Percentiles rank a stretch among this genome's conserved stretches.
phyloP scores from a whole-genome alignment of 1,140 invertebrate species.

The Pteromalus puparum region DNA sequence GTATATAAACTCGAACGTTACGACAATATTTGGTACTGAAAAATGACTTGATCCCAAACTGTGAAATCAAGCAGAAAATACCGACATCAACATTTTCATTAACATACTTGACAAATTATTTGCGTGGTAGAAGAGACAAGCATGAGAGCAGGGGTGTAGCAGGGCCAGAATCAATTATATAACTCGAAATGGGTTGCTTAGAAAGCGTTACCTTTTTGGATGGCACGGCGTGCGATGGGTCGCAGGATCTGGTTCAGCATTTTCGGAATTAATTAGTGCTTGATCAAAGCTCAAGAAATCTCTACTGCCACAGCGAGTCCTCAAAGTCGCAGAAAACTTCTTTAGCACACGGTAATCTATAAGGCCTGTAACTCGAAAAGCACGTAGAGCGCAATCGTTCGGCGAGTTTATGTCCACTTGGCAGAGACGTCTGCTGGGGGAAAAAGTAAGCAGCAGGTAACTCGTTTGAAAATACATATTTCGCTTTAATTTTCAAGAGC shows the following conservation, averaged over 20 bases:
- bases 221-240: constrained; percentile 49
- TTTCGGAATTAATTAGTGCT: constrained; percentile 35
- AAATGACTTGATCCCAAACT: not conserved
- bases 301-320: not conserved
- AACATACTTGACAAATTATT: constrained; percentile 10
- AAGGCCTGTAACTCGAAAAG: not conserved
- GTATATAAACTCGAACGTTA: not conserved
- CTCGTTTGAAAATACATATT: not conserved
- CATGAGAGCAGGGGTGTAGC: not conserved
- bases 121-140: not conserved
- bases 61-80: not conserved
- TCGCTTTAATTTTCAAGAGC: too few relatives aligned
- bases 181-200: constrained; percentile 1
- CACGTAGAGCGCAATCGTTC: not conserved
- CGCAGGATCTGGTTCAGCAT: constrained; percentile 57
- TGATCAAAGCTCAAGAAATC: constrained; percentile 40
- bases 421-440: constrained; percentile 10
- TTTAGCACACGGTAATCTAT: not conserved
- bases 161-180: constrained; percentile 53
- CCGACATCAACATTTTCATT: not conserved
- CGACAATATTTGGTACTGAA: not conserved
- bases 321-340: not conserved
- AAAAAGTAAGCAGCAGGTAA: not conserved
- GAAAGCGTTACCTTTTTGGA: constrained; percentile 50
- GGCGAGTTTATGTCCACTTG: not conserved